These are phyloP conservation scores for Venturia canescens DNA, from an alignment of 1,140 invertebrate species.

Conservation along the genomic window DNA sequence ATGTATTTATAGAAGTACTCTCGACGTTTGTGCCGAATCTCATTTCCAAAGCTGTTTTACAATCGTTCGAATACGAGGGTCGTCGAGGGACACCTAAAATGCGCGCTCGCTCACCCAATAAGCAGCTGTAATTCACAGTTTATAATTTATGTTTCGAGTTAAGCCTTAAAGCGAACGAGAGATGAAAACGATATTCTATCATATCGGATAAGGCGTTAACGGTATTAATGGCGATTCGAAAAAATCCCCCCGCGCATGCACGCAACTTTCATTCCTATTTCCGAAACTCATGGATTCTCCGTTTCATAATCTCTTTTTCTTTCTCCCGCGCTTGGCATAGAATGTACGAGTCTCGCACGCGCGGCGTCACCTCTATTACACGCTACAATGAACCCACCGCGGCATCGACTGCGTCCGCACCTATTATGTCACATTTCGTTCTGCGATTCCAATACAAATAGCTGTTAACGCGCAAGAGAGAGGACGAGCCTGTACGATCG, in stretches of 20 bases:
- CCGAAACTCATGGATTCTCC: constrained; percentile 1
- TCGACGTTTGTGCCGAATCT: not conserved
- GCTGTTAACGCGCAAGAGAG: constrained; percentile 38
- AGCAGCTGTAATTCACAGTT: not conserved
- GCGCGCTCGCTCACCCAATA: too few relatives aligned
- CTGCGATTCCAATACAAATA: constrained; percentile 75
- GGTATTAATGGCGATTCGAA: constrained; percentile 74
- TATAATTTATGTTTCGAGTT: not conserved
- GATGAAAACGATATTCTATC: constrained; percentile 24
- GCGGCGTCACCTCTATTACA: constrained; percentile 75
- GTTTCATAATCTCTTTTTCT: not conserved
- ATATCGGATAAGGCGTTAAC: constrained; percentile 46
- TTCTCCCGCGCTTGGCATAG: not conserved
- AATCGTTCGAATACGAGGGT: too few relatives aligned
- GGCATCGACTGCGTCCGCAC: constrained; percentile 65
- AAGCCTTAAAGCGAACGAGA: not conserved
- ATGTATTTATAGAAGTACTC: not conserved
- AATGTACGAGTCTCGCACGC: too few relatives aligned
- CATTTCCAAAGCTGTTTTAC: too few relatives aligned
- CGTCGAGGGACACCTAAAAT: too few relatives aligned
- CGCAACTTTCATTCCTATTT: not conserved
- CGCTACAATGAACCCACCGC: constrained; percentile 73
- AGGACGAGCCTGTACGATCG: not conserved
- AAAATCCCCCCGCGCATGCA: constrained; percentile 58
- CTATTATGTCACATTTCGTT: constrained; percentile 77